Base-by-base conservation (phyloP, 2,888 invertebrate genomes). In the Ormyrus nitidulus region DNA sequence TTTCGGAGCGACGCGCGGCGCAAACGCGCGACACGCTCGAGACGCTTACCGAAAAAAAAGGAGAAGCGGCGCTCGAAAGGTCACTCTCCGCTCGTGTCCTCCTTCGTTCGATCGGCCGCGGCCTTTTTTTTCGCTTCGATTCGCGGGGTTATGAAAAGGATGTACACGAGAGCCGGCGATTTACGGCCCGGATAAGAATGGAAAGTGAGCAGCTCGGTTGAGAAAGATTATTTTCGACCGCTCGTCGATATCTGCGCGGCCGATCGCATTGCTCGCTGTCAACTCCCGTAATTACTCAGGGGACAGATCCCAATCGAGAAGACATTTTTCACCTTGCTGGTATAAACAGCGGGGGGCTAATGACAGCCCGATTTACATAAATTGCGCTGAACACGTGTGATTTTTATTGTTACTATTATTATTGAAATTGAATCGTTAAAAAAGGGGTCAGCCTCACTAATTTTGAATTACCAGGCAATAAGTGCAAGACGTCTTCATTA, bases 61-160 rank as follows among this genome's bases (percentile, higher is more conserved):
- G 13, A n/a, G 19, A 53, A 51, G 34, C 46, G 51, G 10, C 8
- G 48, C 13, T 85, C 84, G 84, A 87, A 86, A 87, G 87, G 87
- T 88, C 86, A 85, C 82, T 81, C 83, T 77, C 19, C 19, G 19
- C 19, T 19, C 2, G 81, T 85, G 87, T 80, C 86, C 88, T 86
- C 87, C 74, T 88, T 88, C 82, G 85, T 68, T 6, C 34, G 68
- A 68, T 68, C 19, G 11, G 48, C 19, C 19, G 19, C 19, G 19
- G 19, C 19, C 19, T 19, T 19, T 19, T 19, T 19, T 19, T 19
- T 19, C 19, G 19, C 19, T 19, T 19, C 19, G 19, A 19, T 19
- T 19, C 19, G 19, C 19, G 19, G 19, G 19, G 19, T 19, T 19
- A 19, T 19, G 19, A 19, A 19, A 1, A 19, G 19, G 19, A 19